Percentiles rank a stretch among this genome's conserved stretches.
phyloP scores from a whole-genome alignment of 2,888 invertebrate genomes.

The Harpalus rubripes region DNA sequence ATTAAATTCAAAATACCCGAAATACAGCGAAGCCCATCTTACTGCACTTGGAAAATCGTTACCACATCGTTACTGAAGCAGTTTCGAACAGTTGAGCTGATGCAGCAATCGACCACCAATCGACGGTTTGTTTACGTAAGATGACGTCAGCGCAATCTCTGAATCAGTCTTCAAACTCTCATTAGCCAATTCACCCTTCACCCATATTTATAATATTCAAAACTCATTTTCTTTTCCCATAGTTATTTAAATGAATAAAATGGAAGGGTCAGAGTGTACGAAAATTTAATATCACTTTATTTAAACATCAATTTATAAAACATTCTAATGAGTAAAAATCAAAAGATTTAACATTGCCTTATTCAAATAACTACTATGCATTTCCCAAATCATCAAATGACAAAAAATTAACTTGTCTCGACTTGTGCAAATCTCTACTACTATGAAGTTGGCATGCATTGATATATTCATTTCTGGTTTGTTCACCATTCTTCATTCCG shows the following conservation, averaged over 20 bases:
- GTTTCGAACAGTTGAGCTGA: conserved; percentile 12
- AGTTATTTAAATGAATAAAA: not conserved
- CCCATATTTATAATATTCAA: not conserved
- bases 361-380: too few relatives aligned
- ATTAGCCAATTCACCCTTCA: not conserved
- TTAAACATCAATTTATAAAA: too few relatives aligned
- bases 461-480: too few relatives aligned
- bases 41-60: conserved; percentile 19
- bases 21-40: not conserved
- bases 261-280: too few relatives aligned
- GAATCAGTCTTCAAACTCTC: conserved; percentile 2
- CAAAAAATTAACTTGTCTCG: too few relatives aligned
- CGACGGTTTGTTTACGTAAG: not conserved
- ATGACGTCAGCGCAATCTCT: conserved; percentile 39
- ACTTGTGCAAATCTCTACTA: too few relatives aligned
- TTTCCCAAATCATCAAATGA: too few relatives aligned
- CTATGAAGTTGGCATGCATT: too few relatives aligned
- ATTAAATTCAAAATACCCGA: conserved; percentile 7
- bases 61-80: not conserved
- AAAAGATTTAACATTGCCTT: too few relatives aligned
- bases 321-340: too few relatives aligned
- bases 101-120: not conserved
- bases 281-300: too few relatives aligned
- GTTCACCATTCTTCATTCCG: too few relatives aligned
- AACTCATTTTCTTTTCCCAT: not conserved